Conservation (phyloP, 1,140 invertebrate genomes). For the Hyles vespertilio region DNA sequence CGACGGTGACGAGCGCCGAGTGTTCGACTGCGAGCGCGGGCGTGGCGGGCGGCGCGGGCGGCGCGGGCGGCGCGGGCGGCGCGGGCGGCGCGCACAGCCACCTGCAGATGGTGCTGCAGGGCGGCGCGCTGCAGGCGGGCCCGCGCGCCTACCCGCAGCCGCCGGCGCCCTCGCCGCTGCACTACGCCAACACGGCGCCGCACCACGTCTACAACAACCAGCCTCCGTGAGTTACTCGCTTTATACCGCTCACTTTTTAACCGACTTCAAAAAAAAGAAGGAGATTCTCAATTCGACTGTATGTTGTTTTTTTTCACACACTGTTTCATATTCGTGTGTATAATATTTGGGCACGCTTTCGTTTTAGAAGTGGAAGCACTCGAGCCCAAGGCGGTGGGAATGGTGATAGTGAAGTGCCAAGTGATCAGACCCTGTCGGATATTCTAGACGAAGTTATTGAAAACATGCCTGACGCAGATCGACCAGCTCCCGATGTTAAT, state of each 20-base stretch:
- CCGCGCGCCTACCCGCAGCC: conserved; percentile 44
- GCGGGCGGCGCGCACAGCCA: conserved; percentile 41
- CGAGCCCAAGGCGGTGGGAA: conserved; percentile 33
- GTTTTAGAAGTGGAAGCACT: conserved; percentile 25
- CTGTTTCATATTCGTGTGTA: not conserved
- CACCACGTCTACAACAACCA: conserved; percentile 46
- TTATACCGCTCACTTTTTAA: not conserved
- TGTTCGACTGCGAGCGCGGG: conserved; percentile 6
- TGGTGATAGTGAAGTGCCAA: conserved; percentile 56
- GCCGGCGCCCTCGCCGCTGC: conserved; percentile 34
- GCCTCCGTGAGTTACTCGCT: conserved; percentile 35
- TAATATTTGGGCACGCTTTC: too few relatives aligned
- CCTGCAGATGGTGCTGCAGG: conserved; percentile 68
- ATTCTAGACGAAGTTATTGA: conserved; percentile 91
- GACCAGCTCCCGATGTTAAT: conserved; percentile 44
- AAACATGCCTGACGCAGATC: conserved; percentile 71
- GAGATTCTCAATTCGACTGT: too few relatives aligned
- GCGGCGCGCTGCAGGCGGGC: conserved; percentile 49
- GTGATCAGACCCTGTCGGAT: conserved; percentile 86
- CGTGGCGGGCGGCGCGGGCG: conserved; percentile 19
- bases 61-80: conserved; percentile 14
- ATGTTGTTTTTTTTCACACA: too few relatives aligned
- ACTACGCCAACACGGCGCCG: conserved; percentile 42
- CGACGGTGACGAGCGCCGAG: conserved; percentile 9
- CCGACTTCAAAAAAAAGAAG: too few relatives aligned